Evolutionary conservation across 30 jellyfish, hydroid and myxozoan species (phyloP).

Genomic region (Turritopsis rubra): DNA sequence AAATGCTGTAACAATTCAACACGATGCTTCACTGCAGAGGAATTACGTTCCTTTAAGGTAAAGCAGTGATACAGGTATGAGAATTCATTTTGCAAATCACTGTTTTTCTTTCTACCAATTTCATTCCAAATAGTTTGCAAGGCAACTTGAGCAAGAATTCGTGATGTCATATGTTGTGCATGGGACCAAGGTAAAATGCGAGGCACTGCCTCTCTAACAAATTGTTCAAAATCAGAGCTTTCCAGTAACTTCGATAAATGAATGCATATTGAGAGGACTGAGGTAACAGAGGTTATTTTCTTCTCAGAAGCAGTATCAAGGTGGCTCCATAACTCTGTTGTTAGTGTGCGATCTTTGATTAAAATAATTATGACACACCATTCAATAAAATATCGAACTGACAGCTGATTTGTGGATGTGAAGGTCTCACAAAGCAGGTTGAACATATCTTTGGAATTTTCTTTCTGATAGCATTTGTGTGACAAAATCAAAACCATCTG

Average conservation of each 20-base stretch:
- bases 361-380: constrained; percentile 57
- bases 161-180: constrained; percentile 85
- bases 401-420: constrained; percentile 70
- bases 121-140: constrained; percentile 60
- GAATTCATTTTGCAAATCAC: constrained; percentile 27
- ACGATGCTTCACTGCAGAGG: constrained; percentile 67
- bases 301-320: constrained; percentile 65
- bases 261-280: constrained; percentile 40
- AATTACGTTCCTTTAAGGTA: constrained; percentile 44
- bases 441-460: constrained; percentile 20
- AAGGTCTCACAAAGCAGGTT: constrained; percentile 25
- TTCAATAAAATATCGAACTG: constrained; percentile 71
- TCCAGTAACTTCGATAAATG: constrained; percentile 52
- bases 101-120: constrained; percentile 22
- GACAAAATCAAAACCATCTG: constrained; percentile 61
- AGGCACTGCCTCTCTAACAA: constrained; percentile 47
- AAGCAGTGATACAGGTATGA: constrained; percentile 40
- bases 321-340: constrained; percentile 42
- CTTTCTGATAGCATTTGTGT: constrained; percentile 12
- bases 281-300: constrained; percentile 50
- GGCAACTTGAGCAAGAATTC: constrained; percentile 71
- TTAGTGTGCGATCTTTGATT: constrained; percentile 26
- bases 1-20: constrained; percentile 37
- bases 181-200: constrained; percentile 84
- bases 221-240: constrained; percentile 40